These are phyloP conservation scores for Nasua narica DNA, from an alignment of 2,797 vertebrate species.

Conservation along the genomic window DNA sequence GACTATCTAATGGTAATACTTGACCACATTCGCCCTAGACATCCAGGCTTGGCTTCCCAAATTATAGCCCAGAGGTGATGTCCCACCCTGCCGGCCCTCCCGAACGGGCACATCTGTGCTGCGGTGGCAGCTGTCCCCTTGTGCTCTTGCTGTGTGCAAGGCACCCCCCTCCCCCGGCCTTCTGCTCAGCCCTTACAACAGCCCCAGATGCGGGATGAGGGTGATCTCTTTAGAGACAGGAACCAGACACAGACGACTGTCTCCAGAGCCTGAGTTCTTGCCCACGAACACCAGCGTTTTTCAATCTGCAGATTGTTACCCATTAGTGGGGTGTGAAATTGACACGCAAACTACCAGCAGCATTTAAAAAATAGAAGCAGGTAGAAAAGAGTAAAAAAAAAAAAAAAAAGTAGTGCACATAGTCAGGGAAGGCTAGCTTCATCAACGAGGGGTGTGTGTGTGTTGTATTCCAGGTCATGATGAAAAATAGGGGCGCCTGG, in stretches of 20 bases:
- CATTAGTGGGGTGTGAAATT: too few relatives aligned
- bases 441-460: not conserved
- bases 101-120: accelerated
- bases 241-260: not conserved
- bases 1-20: not conserved
- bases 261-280: not conserved
- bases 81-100: not conserved
- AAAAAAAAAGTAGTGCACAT: not conserved
- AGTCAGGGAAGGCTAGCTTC: not conserved
- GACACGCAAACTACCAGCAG: accelerated
- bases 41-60: not conserved
- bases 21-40: not conserved
- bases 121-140: accelerated
- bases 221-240: not conserved
- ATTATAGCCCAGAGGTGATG: accelerated
- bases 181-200: too few relatives aligned
- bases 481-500: too few relatives aligned
- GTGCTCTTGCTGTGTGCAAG: accelerated
- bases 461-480: accelerated
- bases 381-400: not conserved
- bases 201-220: not conserved
- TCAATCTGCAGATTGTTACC: not conserved
- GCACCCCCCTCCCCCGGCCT: not conserved
- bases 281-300: accelerated
- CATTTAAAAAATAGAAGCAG: not conserved